Conservation (phyloP, 2,888 invertebrate species). For the Drosophila greeni region DNA sequence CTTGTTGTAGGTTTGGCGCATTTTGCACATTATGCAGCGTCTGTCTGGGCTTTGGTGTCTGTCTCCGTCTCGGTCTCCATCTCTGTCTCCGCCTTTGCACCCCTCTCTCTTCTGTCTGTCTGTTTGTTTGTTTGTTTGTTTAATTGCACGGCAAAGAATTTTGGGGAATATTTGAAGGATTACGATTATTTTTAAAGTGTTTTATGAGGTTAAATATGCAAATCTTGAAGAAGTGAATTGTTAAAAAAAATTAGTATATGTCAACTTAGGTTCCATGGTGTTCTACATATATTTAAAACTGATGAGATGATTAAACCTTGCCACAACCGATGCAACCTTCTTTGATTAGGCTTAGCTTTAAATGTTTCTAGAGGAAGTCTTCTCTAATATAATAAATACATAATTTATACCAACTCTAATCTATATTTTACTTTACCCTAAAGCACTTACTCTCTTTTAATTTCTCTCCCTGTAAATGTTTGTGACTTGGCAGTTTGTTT, state of each 20-base stretch:
- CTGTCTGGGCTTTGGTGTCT: conserved; percentile 46
- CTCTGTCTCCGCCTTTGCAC: conserved; percentile 3
- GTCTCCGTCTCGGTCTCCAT: conserved; percentile 18
- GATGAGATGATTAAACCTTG: not conserved
- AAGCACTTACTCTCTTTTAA: not conserved
- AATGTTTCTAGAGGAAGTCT: not conserved
- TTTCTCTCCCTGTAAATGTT: conserved; percentile 17
- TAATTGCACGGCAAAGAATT: conserved; percentile 11
- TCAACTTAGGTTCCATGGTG: not conserved
- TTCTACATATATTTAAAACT: not conserved
- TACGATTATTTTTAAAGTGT: not conserved
- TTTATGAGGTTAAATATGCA: not conserved
- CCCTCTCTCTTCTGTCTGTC: conserved; percentile 5
- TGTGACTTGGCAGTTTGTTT: conserved; percentile 63
- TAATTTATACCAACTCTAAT: not conserved
- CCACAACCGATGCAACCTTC: not conserved
- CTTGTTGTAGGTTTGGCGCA: conserved; percentile 57
- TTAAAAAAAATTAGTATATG: not conserved
- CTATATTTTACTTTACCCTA: not conserved
- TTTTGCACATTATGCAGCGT: conserved; percentile 51
- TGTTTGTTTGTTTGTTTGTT: conserved; percentile 24
- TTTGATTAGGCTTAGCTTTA: not conserved
- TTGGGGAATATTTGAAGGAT: not conserved
- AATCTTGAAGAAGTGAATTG: not conserved
- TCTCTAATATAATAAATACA: not conserved